Evolutionary conservation across 2,888 invertebrate species (phyloP), one percentile per base, ranked within the genome.

Genomic region (Cephalotes varians): DNA sequence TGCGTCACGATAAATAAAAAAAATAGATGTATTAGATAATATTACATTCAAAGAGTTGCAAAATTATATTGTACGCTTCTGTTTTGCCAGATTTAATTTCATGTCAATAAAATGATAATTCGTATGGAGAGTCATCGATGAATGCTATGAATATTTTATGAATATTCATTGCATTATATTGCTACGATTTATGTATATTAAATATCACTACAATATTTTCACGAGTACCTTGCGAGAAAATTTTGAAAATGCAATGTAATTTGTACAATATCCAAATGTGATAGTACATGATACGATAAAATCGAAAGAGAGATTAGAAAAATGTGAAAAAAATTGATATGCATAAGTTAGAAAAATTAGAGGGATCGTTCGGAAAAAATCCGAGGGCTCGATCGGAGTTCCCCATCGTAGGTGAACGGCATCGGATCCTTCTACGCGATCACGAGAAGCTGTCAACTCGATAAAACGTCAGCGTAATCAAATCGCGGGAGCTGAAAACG

Each of bases 401-500:
- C 15, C 44, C 28, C 31, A 28, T 67, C 47, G 54, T 67, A 21
- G 37, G 40, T 54, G 49, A 54, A 31, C 54, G 28, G 77, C 18
- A 40, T 69, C 21, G 67, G 21, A 81, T 81, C 82, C 25, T 47
- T 47, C 12, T 74, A 7, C 81, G 58, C 65, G 82, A 81, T 65
- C 81, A 49, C 65, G 67, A 56, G 82, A 40, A 83, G 67, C 82
- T 64, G 76, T 84, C 83, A 67, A 65, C 83, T 67, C 64, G 77
- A 71, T 84, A 69, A 74, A 82, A 84, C 62, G 74, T 58, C 58
- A 51, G 49, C 81, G 82, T 89, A 89, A 89, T 89, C 80, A 83
- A 89, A 89, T 87, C 84, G 84, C 81, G 65, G 51, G 69, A 44
- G 49, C 58, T 62, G 88, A 81, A 86, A 86, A 85, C 82, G 85